phyloP scores from a whole-genome alignment of 2,797 vertebrate genomes.

The Ctenochaetus hawaiiensis region DNA sequence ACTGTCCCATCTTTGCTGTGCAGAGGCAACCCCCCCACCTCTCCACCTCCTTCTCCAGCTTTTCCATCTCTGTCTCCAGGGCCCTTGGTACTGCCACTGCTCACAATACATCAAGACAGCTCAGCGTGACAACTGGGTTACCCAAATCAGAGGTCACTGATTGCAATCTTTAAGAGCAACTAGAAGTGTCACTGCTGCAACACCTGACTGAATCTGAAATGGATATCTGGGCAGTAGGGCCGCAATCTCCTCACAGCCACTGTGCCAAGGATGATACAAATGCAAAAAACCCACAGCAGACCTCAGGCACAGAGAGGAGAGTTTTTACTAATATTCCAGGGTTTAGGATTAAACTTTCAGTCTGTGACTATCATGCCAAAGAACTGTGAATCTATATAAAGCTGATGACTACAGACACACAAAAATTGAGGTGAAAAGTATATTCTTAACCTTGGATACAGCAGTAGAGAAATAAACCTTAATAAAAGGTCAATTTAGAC shows the following conservation, averaged over 20 bases:
- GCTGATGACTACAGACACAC: neutral
- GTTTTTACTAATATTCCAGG: conserved; percentile 14
- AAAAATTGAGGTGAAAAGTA: neutral
- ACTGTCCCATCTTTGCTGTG: conserved; percentile 42
- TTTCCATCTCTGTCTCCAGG: conserved; percentile 60
- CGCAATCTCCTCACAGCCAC: conserved; percentile 30
- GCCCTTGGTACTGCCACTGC: conserved; percentile 28
- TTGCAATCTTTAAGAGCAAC: conserved; percentile 83
- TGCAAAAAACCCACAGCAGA: conserved; percentile 40
- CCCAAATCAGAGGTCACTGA: conserved; percentile 83
- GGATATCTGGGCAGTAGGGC: conserved; percentile 66
- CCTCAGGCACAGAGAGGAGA: conserved; percentile 4
- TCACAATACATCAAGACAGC: conserved; percentile 72
- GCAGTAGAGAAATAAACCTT: neutral
- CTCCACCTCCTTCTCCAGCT: conserved; percentile 33
- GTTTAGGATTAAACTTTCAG: conserved; percentile 24
- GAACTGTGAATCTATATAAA: conserved; percentile 3
- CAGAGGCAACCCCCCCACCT: conserved; percentile 4
- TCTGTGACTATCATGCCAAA: conserved; percentile 3
- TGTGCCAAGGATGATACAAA: conserved; percentile 33
- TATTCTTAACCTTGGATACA: neutral
- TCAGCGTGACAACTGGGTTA: conserved; percentile 72
- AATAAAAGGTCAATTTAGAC: neutral
- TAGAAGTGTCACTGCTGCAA: conserved; percentile 71
- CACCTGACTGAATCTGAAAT: conserved; percentile 76